Conservation (phyloP, 2,113 vertebrate species). For the Coreoperca whiteheadi region DNA sequence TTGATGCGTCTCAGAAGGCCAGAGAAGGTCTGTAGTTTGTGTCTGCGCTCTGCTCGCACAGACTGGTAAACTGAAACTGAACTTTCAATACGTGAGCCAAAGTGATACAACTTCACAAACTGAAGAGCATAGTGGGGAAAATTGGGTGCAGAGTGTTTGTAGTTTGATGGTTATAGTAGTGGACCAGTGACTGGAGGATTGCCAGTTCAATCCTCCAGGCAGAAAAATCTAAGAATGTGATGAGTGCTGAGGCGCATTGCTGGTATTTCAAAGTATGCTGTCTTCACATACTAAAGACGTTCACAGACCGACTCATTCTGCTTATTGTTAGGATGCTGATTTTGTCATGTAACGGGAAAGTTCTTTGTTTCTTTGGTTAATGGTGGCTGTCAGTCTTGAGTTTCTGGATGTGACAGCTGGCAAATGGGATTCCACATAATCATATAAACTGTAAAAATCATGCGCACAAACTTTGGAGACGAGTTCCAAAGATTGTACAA, state of each 20-base stretch:
- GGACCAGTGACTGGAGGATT: slow-evolving; percentile 56
- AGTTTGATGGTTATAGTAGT: slow-evolving; percentile 64
- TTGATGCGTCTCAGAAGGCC: slow-evolving; percentile 31
- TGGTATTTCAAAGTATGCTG: slow-evolving; percentile 31
- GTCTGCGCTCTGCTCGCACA: slow-evolving; percentile 21
- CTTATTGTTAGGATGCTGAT: not conserved
- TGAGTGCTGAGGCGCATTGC: slow-evolving; percentile 11
- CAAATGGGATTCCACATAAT: not conserved
- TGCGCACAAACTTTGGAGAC: slow-evolving; percentile 11
- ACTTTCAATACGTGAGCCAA: slow-evolving; percentile 43
- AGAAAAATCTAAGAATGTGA: slow-evolving; percentile 40
- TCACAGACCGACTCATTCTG: not conserved
- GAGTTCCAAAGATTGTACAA: slow-evolving; percentile 19
- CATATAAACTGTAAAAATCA: not conserved
- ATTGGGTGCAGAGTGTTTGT: slow-evolving; percentile 49
- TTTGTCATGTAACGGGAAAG: not conserved
- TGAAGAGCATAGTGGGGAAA: slow-evolving; percentile 40
- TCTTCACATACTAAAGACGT: slow-evolving; percentile 13
- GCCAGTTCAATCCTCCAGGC: slow-evolving; percentile 52
- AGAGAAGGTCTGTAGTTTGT: slow-evolving; percentile 34
- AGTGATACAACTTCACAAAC: slow-evolving; percentile 50
- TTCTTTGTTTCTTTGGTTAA: not conserved
- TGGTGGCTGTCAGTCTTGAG: not conserved
- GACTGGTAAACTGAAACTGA: slow-evolving; percentile 47
- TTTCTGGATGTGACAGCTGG: slow-evolving; percentile 5